These are phyloP conservation scores for Timema podura DNA, from an alignment of 2,888 invertebrate genomes.

Conservation along the genomic window DNA sequence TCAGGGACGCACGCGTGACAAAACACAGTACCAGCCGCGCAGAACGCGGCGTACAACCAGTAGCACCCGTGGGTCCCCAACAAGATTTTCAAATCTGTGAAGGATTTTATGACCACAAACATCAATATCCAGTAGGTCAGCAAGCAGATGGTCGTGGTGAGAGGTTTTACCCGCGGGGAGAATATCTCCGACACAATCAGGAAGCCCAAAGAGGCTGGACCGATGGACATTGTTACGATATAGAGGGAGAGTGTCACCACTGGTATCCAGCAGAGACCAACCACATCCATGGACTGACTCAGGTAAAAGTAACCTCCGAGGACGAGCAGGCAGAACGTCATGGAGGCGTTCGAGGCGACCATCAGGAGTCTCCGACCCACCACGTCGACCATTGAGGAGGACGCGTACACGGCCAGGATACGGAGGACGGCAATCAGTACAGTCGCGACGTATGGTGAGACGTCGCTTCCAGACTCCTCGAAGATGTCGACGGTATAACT, in stretches of 20 bases:
- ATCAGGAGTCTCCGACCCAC: slow-evolving; percentile 47
- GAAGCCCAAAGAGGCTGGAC: slow-evolving; percentile 21
- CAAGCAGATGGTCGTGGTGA: slow-evolving; percentile 28
- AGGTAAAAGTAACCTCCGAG: slow-evolving; percentile 40
- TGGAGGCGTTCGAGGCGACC: slow-evolving; percentile 42
- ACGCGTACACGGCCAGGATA: slow-evolving; percentile 37
- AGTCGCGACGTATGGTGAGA: slow-evolving; percentile 40
- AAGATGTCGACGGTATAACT: slow-evolving; percentile 41
- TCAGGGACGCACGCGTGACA: slow-evolving; percentile 45
- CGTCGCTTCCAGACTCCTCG: slow-evolving; percentile 37
- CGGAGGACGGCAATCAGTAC: slow-evolving; percentile 47
- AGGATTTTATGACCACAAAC: slow-evolving; percentile 44
- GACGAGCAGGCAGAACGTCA: slow-evolving; percentile 38
- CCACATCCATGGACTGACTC: background rate
- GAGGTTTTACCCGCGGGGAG: slow-evolving; percentile 17
- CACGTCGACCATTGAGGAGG: slow-evolving; percentile 42
- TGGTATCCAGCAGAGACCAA: slow-evolving; percentile 19
- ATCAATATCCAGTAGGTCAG: slow-evolving; percentile 40
- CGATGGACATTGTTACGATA: slow-evolving; percentile 18
- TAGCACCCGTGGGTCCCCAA: slow-evolving; percentile 45
- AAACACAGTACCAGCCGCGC: slow-evolving; percentile 41
- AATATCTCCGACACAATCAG: slow-evolving; percentile 26
- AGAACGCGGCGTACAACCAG: slow-evolving; percentile 44
- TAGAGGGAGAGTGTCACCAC: slow-evolving; percentile 19
- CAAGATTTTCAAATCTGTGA: slow-evolving; percentile 43